A percentile compares a stretch with the other conserved stretches of the same genome.
Evolutionary conservation across 2,797 vertebrate genomes (phyloP).

Genomic region (Amazona finschi): DNA sequence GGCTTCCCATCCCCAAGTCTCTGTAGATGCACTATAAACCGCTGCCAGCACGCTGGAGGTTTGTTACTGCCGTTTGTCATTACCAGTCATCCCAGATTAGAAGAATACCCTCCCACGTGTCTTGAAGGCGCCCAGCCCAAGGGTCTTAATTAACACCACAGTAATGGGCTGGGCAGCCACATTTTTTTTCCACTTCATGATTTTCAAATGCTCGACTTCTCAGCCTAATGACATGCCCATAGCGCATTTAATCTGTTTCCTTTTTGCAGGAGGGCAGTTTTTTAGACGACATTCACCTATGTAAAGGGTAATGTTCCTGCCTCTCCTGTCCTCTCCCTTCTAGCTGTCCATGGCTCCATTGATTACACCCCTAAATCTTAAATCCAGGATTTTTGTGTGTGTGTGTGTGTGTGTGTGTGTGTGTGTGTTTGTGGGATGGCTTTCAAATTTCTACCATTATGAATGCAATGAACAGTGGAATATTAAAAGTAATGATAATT

Average conservation of each 20-base stretch:
- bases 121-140: neutral
- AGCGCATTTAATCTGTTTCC: neutral
- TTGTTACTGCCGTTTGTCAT: neutral
- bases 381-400: neutral
- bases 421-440: neutral
- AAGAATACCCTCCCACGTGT: neutral
- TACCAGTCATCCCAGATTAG: neutral
- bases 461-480: neutral
- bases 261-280: neutral
- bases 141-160: neutral
- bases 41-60: neutral
- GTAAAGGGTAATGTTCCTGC: neutral
- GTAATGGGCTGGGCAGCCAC: neutral
- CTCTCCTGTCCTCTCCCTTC: neutral
- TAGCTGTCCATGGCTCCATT: rapidly evolving
- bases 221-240: neutral
- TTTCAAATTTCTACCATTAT: neutral
- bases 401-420: too few relatives aligned
- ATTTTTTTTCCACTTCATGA: neutral
- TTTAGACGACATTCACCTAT: neutral
- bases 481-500: neutral
- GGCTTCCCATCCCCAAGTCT: neutral
- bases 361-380: neutral
- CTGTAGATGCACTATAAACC: neutral
- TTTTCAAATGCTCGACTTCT: neutral